Evolutionary conservation across 2,797 vertebrate genomes (phyloP), one percentile per base, ranked within the genome.

Genomic region (Allobates femoralis): DNA sequence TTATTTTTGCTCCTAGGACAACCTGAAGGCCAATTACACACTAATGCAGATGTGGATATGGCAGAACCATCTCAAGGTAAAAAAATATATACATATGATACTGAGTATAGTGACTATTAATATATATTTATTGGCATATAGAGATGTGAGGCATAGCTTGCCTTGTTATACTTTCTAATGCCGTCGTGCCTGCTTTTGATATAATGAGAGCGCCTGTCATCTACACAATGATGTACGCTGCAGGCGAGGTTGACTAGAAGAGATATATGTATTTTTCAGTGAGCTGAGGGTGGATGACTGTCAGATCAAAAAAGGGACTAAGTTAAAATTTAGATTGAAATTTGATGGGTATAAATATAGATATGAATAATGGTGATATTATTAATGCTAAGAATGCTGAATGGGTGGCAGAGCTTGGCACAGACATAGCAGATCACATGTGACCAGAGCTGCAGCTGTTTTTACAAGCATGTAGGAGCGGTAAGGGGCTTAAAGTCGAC

Each of bases 51-150:
- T 41, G 67, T 41, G 30, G 30, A 34, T 23, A 56, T 58, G 81
- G 55, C 34, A n/a, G 66, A 82, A 41, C 5, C 23, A 73, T 73
- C 81, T 73, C 66, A 71, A 82, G 81, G 81, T 82, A 82, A 82
- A n/a, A 82, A 82, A n/a, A 41, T 0, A 41, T 58, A n/a, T 37
- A 75, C 19, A 18, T 67, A 67, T 6, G 19, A 34, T 7, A 67
- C 34, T 7, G 34, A 32, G 14, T 32, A 32, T 19, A 32, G 30
- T 19, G 34, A 67, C 12, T 64, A 64, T 30, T 30, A 4, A 4
- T 34, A 14, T 32, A 3, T 66, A 32, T 18, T 32, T 67, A 46
- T 67, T 67, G 15, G 32, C 66, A 67, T 34, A 34, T 18, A 21
- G 67, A 71, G 10, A 71, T 71, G 7, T 23, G 19, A 23, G 67